Conservation (phyloP, 2,113 vertebrate species). For the Pomatorhinus ruficollis region DNA sequence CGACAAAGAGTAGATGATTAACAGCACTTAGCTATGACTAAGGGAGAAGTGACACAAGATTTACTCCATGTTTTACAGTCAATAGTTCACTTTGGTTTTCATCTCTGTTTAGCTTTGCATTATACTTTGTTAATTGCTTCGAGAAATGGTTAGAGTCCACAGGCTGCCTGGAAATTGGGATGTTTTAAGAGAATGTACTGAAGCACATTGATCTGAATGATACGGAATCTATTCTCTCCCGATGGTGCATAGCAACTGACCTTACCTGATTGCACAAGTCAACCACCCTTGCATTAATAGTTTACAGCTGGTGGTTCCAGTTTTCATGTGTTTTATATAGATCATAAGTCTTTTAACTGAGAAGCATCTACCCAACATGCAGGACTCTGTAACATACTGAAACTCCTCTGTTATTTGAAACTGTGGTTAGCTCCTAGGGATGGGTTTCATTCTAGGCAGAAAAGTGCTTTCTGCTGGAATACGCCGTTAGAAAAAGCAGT, state of each 20-base stretch:
- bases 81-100: not conserved
- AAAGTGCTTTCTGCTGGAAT: not conserved
- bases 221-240: not conserved
- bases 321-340: not conserved
- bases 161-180: slow-evolving; percentile 29
- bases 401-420: not conserved
- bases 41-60: not conserved
- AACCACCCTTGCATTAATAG: not conserved
- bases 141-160: slow-evolving; percentile 5
- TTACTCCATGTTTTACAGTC: not conserved
- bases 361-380: not conserved
- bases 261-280: not conserved
- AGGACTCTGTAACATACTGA: not conserved
- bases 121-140: not conserved
- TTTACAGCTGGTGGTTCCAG: not conserved
- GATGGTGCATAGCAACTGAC: fast-evolving
- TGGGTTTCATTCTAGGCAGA: not conserved
- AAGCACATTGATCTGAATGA: not conserved
- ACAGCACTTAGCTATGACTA: not conserved
- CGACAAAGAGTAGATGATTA: not conserved
- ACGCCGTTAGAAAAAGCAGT: not conserved
- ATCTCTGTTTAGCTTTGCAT: not conserved
- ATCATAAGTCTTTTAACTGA: not conserved
- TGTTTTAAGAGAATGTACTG: slow-evolving; percentile 17
- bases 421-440: not conserved